Evolutionary conservation across 2,113 vertebrate genomes (phyloP).

Genomic region (Hippocampus comes): DNA sequence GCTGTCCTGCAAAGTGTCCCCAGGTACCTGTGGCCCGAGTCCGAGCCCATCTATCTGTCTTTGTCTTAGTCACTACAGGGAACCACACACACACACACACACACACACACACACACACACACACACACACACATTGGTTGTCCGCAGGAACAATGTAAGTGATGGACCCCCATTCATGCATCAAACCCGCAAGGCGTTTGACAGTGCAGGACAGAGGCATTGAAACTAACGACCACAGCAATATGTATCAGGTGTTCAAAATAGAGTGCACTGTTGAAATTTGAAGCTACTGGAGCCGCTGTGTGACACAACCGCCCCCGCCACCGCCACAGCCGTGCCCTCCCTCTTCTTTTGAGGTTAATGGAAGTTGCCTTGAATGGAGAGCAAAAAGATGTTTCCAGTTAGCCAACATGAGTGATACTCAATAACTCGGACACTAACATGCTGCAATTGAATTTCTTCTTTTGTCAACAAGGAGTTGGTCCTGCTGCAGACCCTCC

Average conservation of each 20-base stretch:
- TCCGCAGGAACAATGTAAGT: slow-evolving; percentile 71
- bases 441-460: slow-evolving; percentile 70
- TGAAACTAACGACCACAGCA: slow-evolving; percentile 75
- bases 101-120: slow-evolving; percentile 60
- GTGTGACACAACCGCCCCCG: slow-evolving; percentile 24
- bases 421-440: slow-evolving; percentile 67
- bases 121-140: slow-evolving; percentile 62
- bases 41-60: slow-evolving; percentile 71
- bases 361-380: slow-evolving; percentile 61
- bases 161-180: slow-evolving; percentile 74
- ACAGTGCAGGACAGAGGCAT: slow-evolving; percentile 68
- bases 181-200: slow-evolving; percentile 70
- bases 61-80: slow-evolving; percentile 69
- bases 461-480: slow-evolving; percentile 60
- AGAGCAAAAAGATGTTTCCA: slow-evolving; percentile 64
- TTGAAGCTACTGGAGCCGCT: slow-evolving; percentile 45
- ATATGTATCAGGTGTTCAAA: slow-evolving; percentile 74
- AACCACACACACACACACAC: slow-evolving; percentile 59
- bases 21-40: slow-evolving; percentile 66
- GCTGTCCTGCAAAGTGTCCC: slow-evolving; percentile 73
- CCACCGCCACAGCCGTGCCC: slow-evolving; percentile 5
- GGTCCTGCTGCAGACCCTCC: slow-evolving; percentile 56
- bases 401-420: slow-evolving; percentile 68
- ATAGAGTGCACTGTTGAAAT: slow-evolving; percentile 62
- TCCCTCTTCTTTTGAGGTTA: slow-evolving; percentile 61